Evolutionary conservation across 2,888 invertebrate genomes (phyloP).

Genomic region (Noctua janthina): DNA sequence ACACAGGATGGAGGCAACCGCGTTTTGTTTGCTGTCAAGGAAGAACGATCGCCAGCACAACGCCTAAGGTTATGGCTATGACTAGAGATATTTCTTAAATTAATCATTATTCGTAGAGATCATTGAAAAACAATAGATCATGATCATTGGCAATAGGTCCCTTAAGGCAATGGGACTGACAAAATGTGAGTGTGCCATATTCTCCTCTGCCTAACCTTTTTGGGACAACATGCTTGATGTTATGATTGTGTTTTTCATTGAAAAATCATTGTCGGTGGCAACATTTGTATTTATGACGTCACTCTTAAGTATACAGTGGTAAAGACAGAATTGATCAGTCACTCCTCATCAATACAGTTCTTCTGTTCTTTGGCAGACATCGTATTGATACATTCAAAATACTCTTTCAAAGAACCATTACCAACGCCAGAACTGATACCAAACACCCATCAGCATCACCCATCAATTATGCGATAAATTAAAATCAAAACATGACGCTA

Average conservation of each 20-base stretch:
- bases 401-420: slow-evolving; percentile 18
- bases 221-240: not conserved
- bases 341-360: not conserved
- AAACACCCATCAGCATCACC: slow-evolving; percentile 33
- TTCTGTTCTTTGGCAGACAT: not conserved
- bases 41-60: not conserved
- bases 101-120: not conserved
- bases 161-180: not conserved
- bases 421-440: slow-evolving; percentile 32
- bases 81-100: not conserved
- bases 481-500: slow-evolving; percentile 57
- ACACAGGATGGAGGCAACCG: not conserved
- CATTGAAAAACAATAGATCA: not conserved
- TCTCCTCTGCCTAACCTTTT: not conserved
- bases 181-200: not conserved
- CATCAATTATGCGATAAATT: slow-evolving; percentile 59
- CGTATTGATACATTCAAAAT: slow-evolving; percentile 7
- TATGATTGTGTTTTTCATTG: not conserved
- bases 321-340: not conserved
- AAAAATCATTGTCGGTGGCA: not conserved
- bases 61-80: too few species aligned
- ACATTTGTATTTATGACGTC: not conserved
- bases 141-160: not conserved
- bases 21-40: not conserved
- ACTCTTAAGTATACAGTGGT: not conserved